Conservation (phyloP, 2,113 vertebrate species). For the Chiloscyllium plagiosum region DNA sequence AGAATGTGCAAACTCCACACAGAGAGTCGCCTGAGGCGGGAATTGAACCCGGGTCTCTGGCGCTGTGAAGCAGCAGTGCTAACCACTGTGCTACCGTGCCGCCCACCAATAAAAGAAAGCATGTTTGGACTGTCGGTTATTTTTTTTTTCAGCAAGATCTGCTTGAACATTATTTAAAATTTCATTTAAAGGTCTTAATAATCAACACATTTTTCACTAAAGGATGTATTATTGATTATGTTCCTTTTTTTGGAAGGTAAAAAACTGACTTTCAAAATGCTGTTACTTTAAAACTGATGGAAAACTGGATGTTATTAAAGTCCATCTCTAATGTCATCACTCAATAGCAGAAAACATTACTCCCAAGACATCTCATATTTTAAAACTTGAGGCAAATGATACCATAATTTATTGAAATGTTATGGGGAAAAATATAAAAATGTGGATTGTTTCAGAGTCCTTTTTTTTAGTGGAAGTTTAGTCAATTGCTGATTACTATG, state of each 20-base stretch:
- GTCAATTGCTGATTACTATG: neutral
- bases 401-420: neutral
- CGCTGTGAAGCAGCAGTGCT: too few species aligned
- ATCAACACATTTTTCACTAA: too few species aligned
- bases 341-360: neutral
- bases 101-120: too few species aligned
- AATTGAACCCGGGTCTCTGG: too few species aligned
- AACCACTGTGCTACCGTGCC: too few species aligned
- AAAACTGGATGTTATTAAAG: neutral
- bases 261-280: neutral
- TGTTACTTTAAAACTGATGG: neutral
- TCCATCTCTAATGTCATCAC: neutral
- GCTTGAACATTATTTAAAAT: neutral
- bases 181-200: neutral
- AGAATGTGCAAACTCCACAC: too few species aligned
- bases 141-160: neutral
- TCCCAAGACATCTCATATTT: too few species aligned
- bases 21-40: too few species aligned
- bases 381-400: neutral
- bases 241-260: neutral
- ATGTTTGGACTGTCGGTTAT: too few species aligned
- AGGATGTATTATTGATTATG: neutral
- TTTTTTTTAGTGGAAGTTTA: neutral
- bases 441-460: neutral
- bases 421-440: neutral